Evolutionary conservation across 2,888 invertebrate genomes (phyloP).

Genomic region (Tolmerus cingulatus): DNA sequence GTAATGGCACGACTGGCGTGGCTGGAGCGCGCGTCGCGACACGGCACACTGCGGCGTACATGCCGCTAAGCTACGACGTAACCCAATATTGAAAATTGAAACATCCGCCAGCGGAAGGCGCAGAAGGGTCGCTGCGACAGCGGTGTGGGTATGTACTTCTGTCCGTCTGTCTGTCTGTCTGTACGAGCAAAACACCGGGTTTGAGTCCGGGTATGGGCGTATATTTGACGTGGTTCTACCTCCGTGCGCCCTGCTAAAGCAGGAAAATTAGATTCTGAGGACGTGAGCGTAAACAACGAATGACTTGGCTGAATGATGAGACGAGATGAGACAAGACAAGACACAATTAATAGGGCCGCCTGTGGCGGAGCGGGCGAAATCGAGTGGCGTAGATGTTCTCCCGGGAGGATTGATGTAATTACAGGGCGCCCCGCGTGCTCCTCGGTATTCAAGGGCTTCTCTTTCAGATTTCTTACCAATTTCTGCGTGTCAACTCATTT

Average conservation of each 20-base stretch:
- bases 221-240: background rate
- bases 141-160: background rate
- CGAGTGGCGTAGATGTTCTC: background rate
- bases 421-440: background rate
- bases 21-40: background rate
- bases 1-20: conserved; percentile 18
- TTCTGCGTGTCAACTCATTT: background rate
- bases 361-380: background rate
- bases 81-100: conserved; percentile 41
- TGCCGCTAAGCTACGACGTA: background rate
- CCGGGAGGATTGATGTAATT: conserved; percentile 9
- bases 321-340: conserved; percentile 36
- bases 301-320: conserved; percentile 28
- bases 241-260: background rate
- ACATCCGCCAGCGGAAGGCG: conserved; percentile 20
- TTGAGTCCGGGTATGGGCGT: background rate
- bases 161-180: background rate
- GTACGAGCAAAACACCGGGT: background rate
- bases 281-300: conserved; percentile 43
- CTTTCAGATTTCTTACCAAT: conserved; percentile 1
- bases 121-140: background rate
- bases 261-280: conserved; percentile 40
- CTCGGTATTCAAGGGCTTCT: background rate
- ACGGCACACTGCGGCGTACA: background rate
- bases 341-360: conserved; percentile 30